Percentiles rank a stretch among this genome's conserved stretches.
Conservation (phyloP, 2,113 vertebrate species). For the Tragelaphus imberbis region DNA sequence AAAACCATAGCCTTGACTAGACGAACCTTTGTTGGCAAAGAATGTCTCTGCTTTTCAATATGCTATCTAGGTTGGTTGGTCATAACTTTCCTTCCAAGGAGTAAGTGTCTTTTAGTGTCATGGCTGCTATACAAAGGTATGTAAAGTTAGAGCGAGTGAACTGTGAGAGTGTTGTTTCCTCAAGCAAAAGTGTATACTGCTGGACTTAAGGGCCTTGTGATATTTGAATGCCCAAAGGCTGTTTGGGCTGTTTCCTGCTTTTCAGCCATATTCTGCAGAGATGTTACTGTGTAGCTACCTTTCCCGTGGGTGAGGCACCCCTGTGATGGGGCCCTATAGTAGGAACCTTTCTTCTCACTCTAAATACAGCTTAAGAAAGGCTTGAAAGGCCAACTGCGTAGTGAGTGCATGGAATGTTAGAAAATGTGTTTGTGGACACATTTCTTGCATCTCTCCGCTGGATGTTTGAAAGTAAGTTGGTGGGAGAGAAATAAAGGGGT, state of each 20-base stretch:
- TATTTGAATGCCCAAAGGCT: background rate
- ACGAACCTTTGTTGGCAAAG: no score
- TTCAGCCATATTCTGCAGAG: no score
- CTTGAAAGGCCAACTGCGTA: background rate
- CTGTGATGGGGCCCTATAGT: rapidly evolving
- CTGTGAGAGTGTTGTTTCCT: background rate
- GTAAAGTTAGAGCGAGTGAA: background rate
- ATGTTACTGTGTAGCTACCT: background rate
- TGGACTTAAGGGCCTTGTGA: background rate
- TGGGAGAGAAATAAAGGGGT: background rate
- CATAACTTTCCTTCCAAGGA: no score
- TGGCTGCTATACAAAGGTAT: no score
- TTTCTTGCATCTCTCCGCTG: background rate
- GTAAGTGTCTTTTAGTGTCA: no score
- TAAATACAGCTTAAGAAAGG: background rate
- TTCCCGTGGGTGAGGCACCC: background rate
- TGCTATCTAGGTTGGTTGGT: no score
- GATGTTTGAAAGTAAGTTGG: background rate
- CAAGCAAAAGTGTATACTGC: background rate
- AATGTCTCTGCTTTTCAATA: no score
- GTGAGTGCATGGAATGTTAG: background rate
- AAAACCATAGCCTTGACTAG: no score
- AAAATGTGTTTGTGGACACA: background rate
- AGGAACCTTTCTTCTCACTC: background rate
- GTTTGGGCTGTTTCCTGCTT: background rate